Evolutionary conservation across 2,888 invertebrate genomes (phyloP), one percentile per base, ranked within the genome.

Genomic region (Torymus aiolomorphi): DNA sequence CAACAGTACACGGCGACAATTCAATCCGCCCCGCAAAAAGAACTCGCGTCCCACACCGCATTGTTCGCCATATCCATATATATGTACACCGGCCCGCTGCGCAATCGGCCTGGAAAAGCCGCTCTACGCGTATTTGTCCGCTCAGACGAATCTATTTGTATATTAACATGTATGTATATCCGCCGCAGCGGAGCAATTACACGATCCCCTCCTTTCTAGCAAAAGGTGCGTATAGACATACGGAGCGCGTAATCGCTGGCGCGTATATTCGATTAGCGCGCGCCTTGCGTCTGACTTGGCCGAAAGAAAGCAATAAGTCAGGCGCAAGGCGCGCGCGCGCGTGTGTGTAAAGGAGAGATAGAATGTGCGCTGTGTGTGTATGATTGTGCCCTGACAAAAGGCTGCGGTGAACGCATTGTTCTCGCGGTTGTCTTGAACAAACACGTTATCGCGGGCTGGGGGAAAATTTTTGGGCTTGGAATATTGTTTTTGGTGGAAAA

Each of bases 231-330:
- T 31, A 42, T 42, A 42, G 42, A 42, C 42, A 42, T 42, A 42
- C 42, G 42, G 42, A 42, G 8, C 8, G 42, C 42, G 42, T 42
- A 42, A 62, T 61, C 54, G 52, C 16, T 24, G 3, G 18, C 42
- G 31, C n/a, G 42, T 42, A 42, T 42, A 42, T 49, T 14, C 49
- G 66, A 51, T 61, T 61, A 65, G 49, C 61, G 61, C 67, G 11
- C 42, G 42, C 42, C 42, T 42, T 10, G 42, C 69, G 78, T 56
- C 73, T 59, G 63, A 70, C 42, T 80, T 65, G 72, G 13, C 52
- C 67, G 49, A 67, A 81, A 77, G 75, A 81, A 78, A 73, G 76
- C 78, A n/a, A 71, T 61, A 76, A 80, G 75, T 71, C 75, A 66
- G 71, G 65, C 70, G 79, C 8, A n/a, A n/a, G n/a, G 11, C 4